Evolutionary conservation across 2,113 vertebrate species (phyloP).

Genomic region (Antennarius striatus): DNA sequence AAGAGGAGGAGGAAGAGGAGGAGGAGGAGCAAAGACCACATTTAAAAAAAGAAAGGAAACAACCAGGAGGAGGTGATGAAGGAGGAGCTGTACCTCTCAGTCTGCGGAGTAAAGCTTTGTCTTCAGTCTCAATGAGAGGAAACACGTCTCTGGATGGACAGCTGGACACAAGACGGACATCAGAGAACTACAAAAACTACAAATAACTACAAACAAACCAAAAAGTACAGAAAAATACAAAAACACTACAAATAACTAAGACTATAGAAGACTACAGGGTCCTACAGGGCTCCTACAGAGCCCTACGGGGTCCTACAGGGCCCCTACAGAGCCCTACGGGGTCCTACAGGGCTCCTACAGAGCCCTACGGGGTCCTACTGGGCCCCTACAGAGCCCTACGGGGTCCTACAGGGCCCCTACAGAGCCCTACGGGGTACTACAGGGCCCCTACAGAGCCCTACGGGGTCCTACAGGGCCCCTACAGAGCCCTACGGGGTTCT

Average conservation of each 20-base stretch:
- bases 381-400: neutral
- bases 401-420: no score
- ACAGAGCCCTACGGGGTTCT: no score
- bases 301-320: no score
- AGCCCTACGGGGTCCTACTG: neutral
- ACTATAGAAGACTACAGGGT: no score
- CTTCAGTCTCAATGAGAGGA: constrained; percentile 91
- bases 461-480: no score
- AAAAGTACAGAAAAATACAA: neutral
- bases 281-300: no score
- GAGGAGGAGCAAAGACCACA: neutral
- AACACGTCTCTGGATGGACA: constrained; percentile 91
- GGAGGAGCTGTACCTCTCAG: constrained; percentile 81
- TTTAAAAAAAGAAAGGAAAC: no score
- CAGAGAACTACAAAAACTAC: neutral
- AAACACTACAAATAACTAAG: neutral
- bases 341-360: neutral
- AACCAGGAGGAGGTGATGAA: neutral
- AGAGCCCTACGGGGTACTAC: neutral
- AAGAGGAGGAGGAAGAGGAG: neutral
- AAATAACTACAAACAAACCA: neutral
- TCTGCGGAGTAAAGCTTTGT: constrained; percentile 85
- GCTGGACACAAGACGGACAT: constrained; percentile 59
- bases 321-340: no score
- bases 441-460: neutral